A percentile compares a stretch with the other conserved stretches of the same genome.
These are phyloP conservation scores for Xyliphius kryptos DNA, from an alignment of 2,113 vertebrate species.

Conservation along the genomic window DNA sequence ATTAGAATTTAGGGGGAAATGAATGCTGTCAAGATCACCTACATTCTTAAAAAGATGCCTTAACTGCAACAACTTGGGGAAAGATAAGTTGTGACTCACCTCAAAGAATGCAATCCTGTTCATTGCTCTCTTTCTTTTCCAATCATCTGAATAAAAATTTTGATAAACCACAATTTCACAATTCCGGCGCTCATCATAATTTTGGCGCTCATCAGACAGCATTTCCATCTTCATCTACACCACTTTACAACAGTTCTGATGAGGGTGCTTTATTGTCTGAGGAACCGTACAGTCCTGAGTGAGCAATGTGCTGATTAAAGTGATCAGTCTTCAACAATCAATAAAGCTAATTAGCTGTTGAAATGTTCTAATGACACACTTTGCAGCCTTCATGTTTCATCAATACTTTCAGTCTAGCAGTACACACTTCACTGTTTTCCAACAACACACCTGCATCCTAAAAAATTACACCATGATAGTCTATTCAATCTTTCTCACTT, in stretches of 20 bases:
- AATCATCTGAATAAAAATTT: slow-evolving; percentile 1
- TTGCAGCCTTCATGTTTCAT: neutral
- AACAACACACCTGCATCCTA: too few relatives aligned
- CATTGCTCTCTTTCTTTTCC: slow-evolving; percentile 27
- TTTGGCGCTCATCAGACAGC: slow-evolving; percentile 4
- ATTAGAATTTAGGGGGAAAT: too few relatives aligned
- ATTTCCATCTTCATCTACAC: slow-evolving; percentile 10
- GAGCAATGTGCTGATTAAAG: neutral
- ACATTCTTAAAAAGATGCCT: too few relatives aligned
- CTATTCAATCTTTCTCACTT: too few relatives aligned
- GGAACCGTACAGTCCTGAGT: neutral
- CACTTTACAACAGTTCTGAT: neutral
- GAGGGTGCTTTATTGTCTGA: neutral
- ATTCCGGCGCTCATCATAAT: neutral
- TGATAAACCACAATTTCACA: slow-evolving; percentile 21
- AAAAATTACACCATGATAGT: too few relatives aligned
- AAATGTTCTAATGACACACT: slow-evolving; percentile 17
- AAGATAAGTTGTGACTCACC: slow-evolving; percentile 35
- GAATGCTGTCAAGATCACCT: too few relatives aligned
- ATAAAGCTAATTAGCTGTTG: slow-evolving; percentile 31
- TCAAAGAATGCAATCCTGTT: slow-evolving; percentile 50
- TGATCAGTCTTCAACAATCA: slow-evolving; percentile 15
- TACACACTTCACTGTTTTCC: too few relatives aligned
- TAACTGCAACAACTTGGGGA: neutral
- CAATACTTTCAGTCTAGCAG: slow-evolving; percentile 5